Percentiles rank a stretch among this genome's conserved stretches.
phyloP scores from a whole-genome alignment of 2,113 vertebrate genomes.

The Ictidomys tridecemlineatus region DNA sequence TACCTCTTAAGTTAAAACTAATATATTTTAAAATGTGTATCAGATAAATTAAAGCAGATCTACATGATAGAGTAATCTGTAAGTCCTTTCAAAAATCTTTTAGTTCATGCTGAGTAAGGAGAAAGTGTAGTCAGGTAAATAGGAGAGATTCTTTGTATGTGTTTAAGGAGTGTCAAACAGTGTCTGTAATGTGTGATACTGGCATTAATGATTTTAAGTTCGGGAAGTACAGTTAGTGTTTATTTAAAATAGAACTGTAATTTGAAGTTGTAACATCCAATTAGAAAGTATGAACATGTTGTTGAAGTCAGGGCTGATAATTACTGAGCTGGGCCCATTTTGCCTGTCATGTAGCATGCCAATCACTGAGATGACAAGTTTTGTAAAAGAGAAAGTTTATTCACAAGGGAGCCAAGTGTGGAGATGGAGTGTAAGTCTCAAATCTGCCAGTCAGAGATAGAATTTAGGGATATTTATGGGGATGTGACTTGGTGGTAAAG shows the following conservation, averaged over 20 bases:
- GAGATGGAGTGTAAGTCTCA: neutral
- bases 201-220: conserved; percentile 15
- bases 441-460: neutral
- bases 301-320: conserved; percentile 1
- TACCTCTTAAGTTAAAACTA: conserved; percentile 18
- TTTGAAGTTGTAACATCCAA: neutral
- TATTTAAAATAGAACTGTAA: conserved; percentile 49
- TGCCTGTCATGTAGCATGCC: neutral
- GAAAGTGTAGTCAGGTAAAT: neutral
- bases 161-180: neutral
- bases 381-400: neutral
- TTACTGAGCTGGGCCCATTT: neutral
- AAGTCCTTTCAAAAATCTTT: neutral
- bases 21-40: neutral
- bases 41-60: neutral
- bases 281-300: conserved; percentile 30
- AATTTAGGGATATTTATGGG: neutral
- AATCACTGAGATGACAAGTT: neutral
- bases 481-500: no score
- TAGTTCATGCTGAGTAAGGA: neutral
- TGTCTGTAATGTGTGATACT: neutral
- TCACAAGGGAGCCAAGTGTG: neutral
- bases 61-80: neutral
- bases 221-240: neutral
- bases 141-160: neutral